Percentiles rank a stretch among this genome's conserved stretches.
phyloP scores from a whole-genome alignment of 2,888 invertebrate genomes.

The Agrenia bidenticulata region DNA sequence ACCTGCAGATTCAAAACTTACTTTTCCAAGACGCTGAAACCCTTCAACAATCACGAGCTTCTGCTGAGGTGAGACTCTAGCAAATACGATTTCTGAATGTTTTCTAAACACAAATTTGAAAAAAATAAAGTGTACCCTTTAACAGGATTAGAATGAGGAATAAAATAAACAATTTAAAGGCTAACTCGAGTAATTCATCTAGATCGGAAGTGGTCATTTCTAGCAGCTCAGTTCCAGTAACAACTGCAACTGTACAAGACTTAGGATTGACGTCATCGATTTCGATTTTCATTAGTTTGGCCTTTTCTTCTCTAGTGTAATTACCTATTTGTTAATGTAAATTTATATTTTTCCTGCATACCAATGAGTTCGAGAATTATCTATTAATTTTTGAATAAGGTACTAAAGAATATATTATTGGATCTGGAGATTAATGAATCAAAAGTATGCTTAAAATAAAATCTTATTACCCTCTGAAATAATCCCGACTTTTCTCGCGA shows the following conservation, averaged over 20 bases:
- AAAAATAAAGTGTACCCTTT: too few species aligned
- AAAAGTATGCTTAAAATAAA: not conserved
- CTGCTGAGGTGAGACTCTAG: constrained; percentile 69
- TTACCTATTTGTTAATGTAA: not conserved
- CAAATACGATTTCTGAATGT: constrained; percentile 73
- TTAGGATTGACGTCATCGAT: constrained; percentile 51
- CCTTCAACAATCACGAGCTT: constrained; percentile 65
- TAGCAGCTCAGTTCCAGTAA: constrained; percentile 47
- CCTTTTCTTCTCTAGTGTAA: constrained; percentile 55
- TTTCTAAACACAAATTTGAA: too few species aligned
- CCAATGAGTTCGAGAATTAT: not conserved
- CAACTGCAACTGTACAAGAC: constrained; percentile 26
- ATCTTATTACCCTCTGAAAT: constrained; percentile 6
- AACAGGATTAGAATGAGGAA: too few species aligned
- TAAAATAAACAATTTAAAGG: too few species aligned
- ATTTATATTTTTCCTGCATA: not conserved
- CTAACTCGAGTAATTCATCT: too few species aligned
- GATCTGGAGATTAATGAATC: too few species aligned
- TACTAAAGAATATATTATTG: too few species aligned
- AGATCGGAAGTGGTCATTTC: constrained; percentile 57
- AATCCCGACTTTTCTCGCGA: constrained; percentile 33
- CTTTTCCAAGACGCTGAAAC: constrained; percentile 59
- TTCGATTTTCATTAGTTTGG: constrained; percentile 54
- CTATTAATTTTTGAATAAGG: too few species aligned
- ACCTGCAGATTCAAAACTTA: too few species aligned